Evolutionary conservation across 2,797 vertebrate species (phyloP).

Genomic region (Hoplostethus mediterraneus): DNA sequence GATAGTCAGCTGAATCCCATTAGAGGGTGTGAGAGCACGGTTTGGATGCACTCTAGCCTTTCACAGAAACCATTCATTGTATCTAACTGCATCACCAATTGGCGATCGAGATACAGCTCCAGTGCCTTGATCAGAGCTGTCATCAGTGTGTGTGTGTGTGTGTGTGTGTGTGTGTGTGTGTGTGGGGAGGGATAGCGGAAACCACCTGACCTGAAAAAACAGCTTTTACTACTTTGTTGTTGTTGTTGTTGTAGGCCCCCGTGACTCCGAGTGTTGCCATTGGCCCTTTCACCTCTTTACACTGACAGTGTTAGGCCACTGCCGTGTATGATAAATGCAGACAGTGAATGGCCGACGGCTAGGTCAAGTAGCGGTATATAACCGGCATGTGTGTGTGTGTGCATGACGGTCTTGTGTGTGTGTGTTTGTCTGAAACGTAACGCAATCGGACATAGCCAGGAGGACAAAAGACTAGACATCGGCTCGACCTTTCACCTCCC

Average conservation of each 20-base stretch:
- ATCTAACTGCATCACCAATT: slow-evolving; percentile 12
- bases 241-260: not conserved
- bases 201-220: no score
- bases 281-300: not conserved
- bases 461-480: slow-evolving; percentile 73
- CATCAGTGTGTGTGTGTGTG: no score
- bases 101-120: slow-evolving; percentile 2
- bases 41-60: not conserved
- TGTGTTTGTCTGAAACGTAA: slow-evolving; percentile 59
- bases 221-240: not conserved
- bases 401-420: slow-evolving; percentile 38
- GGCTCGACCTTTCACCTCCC: slow-evolving; percentile 65
- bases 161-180: no score
- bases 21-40: slow-evolving; percentile 38
- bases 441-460: slow-evolving; percentile 61
- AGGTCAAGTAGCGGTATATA: slow-evolving; percentile 55
- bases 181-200: no score
- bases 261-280: no score
- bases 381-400: slow-evolving; percentile 4
- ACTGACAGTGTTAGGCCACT: slow-evolving; percentile 43
- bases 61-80: slow-evolving; percentile 16
- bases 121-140: not conserved
- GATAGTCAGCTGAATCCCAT: slow-evolving; percentile 58
- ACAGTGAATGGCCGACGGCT: slow-evolving; percentile 67
- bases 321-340: slow-evolving; percentile 51